Conservation (phyloP, 2,797 vertebrate species). For the Phoeniculus purpureus region DNA sequence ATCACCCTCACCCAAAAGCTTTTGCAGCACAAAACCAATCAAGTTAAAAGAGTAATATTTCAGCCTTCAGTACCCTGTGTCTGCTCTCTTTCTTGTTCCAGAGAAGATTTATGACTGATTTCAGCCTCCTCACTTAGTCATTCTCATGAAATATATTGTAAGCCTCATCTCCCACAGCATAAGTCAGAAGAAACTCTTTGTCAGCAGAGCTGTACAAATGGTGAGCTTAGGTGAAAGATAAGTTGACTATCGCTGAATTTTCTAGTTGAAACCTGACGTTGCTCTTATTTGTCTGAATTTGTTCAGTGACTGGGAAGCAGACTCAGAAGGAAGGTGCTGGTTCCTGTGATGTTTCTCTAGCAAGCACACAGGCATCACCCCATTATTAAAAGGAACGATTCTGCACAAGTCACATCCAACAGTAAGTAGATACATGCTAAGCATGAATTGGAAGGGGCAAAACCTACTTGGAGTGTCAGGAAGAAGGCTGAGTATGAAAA, state of each 20-base stretch:
- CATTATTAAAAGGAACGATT: neutral
- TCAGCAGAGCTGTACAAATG: neutral
- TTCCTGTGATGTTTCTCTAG: neutral
- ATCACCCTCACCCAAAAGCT: neutral
- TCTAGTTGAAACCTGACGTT: neutral
- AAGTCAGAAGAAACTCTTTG: constrained; percentile 1
- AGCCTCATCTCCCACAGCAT: neutral
- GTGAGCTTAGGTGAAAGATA: neutral
- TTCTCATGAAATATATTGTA: neutral
- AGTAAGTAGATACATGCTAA: neutral
- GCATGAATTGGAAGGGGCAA: neutral
- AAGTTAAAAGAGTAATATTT: constrained; percentile 40
- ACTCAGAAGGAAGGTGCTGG: neutral
- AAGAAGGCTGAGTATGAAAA: neutral
- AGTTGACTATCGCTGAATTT: neutral
- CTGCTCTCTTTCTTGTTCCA: constrained; percentile 8
- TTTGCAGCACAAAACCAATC: constrained; percentile 12
- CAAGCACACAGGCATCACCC: neutral
- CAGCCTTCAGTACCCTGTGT: neutral
- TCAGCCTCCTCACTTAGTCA: neutral
- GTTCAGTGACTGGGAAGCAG: neutral
- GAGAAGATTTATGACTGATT: neutral
- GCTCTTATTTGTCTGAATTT: neutral
- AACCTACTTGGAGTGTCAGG: neutral
- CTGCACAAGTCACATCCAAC: neutral